Evolutionary conservation across 2,797 vertebrate genomes (phyloP).

Genomic region (Epinephelus awoara): DNA sequence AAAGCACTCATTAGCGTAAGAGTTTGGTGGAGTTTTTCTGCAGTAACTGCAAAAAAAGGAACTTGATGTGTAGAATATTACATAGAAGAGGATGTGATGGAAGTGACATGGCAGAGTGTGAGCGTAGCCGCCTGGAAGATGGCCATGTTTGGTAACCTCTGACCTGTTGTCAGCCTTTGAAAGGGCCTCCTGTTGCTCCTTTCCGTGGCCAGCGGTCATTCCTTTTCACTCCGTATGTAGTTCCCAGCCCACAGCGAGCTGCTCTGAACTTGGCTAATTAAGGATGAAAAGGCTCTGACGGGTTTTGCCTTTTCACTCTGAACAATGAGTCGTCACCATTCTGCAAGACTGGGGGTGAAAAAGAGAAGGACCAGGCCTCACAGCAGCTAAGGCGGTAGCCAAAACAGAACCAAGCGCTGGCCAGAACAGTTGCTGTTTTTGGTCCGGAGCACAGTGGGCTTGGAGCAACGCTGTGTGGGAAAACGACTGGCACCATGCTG

Average conservation of each 20-base stretch:
- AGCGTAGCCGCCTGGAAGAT: slow-evolving; percentile 50
- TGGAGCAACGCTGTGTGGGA: slow-evolving; percentile 65
- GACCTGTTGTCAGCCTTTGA: slow-evolving; percentile 68
- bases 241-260: slow-evolving; percentile 69
- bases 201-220: slow-evolving; percentile 53
- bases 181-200: slow-evolving; percentile 66
- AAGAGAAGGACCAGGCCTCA: slow-evolving; percentile 36
- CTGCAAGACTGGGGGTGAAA: slow-evolving; percentile 20
- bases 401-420: slow-evolving; percentile 55
- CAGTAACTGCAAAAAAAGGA: background rate
- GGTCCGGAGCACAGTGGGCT: slow-evolving; percentile 56
- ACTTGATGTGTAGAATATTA: background rate
- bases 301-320: slow-evolving; percentile 69
- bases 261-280: slow-evolving; percentile 83
- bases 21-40: background rate
- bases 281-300: slow-evolving; percentile 73
- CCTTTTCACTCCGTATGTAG: slow-evolving; percentile 70
- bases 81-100: background rate
- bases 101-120: slow-evolving; percentile 37
- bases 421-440: slow-evolving; percentile 71
- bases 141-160: slow-evolving; percentile 65
- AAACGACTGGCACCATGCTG: slow-evolving; percentile 60
- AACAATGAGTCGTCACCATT: slow-evolving; percentile 68
- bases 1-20: slow-evolving; percentile 10
- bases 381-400: slow-evolving; percentile 44